Percentiles rank a stretch among this genome's conserved stretches.
Conservation (phyloP, 2,797 vertebrate genomes). For the Todus mexicanus region DNA sequence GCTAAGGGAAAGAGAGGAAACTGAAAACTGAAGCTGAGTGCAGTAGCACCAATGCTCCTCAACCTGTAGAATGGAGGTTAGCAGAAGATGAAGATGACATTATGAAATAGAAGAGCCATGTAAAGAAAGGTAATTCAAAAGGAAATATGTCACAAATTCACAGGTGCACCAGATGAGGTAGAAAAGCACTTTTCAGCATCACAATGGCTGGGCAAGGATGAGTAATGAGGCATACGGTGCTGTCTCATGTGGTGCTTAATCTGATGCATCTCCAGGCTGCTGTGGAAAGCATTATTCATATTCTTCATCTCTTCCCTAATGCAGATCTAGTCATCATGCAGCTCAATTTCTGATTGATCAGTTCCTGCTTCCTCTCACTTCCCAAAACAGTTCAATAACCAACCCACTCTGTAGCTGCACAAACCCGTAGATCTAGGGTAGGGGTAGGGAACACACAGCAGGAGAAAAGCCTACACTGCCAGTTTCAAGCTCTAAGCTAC, state of each 20-base stretch:
- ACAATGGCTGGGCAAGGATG: background rate
- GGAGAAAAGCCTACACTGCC: background rate
- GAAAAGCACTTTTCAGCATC: background rate
- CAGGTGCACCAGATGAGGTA: background rate
- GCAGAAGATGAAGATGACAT: background rate
- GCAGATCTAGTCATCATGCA: background rate
- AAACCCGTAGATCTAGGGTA: background rate
- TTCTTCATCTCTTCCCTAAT: background rate
- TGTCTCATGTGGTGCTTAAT: background rate
- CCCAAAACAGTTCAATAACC: background rate
- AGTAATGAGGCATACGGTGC: background rate
- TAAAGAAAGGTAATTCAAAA: background rate
- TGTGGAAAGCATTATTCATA: constrained; percentile 23
- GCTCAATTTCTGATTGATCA: background rate
- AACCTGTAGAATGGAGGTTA: background rate
- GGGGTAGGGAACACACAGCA: background rate
- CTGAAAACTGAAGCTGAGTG: background rate
- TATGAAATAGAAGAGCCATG: background rate
- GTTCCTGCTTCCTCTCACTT: background rate
- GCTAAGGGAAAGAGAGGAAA: background rate
- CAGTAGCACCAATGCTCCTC: background rate
- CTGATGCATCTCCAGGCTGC: background rate
- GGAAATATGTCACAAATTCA: background rate
- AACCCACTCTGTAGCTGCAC: background rate
- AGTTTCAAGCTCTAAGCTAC: background rate